Evolutionary conservation across 2,888 invertebrate genomes (phyloP), one percentile per base, ranked within the genome.

Genomic region (Dinocampus coccinellae): DNA sequence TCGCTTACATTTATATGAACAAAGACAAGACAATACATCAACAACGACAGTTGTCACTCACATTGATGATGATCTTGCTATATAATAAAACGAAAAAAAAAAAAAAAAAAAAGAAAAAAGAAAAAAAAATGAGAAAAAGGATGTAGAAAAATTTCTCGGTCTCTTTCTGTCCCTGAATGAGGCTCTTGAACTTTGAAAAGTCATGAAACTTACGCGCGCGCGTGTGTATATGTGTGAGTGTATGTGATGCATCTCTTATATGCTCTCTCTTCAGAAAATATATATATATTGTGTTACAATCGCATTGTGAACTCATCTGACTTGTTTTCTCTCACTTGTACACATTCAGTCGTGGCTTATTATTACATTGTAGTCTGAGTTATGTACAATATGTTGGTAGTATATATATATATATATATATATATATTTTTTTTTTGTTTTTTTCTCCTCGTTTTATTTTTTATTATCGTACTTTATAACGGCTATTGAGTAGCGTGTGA

Each of bases 161-260:
- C 57, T 57, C 57, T n/a, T 57, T 57, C 4, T 57, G 83, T 85
- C 86, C 87, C 86, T 87, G 86, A 86, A 80, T 80, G 80, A 79
- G 87, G 85, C 85, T 87, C 87, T 86, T 87, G 87, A 87, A 87
- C 87, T 85, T 86, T 79, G 52, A 47, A 73, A 73, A 76, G 76
- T 74, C 73, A 78, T 47, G 47, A 47, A 47, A 47, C 47, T 47
- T 47, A 47, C 47, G 47, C 47, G 47, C 16, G 16, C 47, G 76
- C 73, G 76, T 74, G 71, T 26, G 26, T 26, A 29, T 29, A 29
- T 29, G 29, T 29, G 71, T 58, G 7, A n/a, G 77, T 74, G 76
- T 74, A 71, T 26, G 26, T 26, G 26, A 55, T 26, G 26, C 47
- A 47, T 47, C 47, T 47, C 47, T 16, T 16, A 47, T 20, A 47